Conservation (phyloP, 2,797 vertebrate species). For the Pempheris klunzingeri region DNA sequence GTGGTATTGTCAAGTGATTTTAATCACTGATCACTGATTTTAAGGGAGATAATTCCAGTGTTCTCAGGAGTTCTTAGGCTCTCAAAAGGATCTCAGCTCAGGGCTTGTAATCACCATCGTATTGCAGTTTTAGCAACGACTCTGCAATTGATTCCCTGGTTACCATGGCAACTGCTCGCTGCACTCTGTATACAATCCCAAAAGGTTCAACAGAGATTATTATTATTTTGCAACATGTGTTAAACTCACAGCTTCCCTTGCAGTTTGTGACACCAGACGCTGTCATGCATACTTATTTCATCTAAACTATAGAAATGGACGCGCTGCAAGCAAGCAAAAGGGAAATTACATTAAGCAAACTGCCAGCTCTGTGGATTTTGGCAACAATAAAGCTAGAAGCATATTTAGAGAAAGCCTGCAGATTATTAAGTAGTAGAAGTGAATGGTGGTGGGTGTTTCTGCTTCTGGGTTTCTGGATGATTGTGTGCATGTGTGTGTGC, state of each 20-base stretch:
- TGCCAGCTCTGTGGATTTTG: slow-evolving; percentile 31
- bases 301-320: slow-evolving; percentile 2
- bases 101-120: slow-evolving; percentile 34
- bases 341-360: slow-evolving; percentile 39
- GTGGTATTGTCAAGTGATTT: slow-evolving; percentile 14
- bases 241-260: slow-evolving; percentile 9
- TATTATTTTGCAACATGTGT: slow-evolving; percentile 38
- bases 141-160: slow-evolving; percentile 33
- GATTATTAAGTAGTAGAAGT: slow-evolving; percentile 45
- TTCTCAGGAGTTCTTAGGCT: neutral
- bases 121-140: slow-evolving; percentile 18
- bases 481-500: slow-evolving; percentile 16
- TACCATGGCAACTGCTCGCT: slow-evolving; percentile 51
- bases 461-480: slow-evolving; percentile 47
- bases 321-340: neutral
- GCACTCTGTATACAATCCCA: slow-evolving; percentile 16
- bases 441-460: slow-evolving; percentile 57
- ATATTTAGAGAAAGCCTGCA: slow-evolving; percentile 51
- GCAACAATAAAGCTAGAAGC: slow-evolving; percentile 40
- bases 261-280: neutral
- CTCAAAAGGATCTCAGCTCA: slow-evolving; percentile 21
- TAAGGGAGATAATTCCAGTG: neutral
- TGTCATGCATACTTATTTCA: slow-evolving; percentile 1
- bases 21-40: slow-evolving; percentile 3
- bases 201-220: slow-evolving; percentile 33